phyloP scores from a whole-genome alignment of 2,113 vertebrate species.

The Lamprologus ornatipinnis region DNA sequence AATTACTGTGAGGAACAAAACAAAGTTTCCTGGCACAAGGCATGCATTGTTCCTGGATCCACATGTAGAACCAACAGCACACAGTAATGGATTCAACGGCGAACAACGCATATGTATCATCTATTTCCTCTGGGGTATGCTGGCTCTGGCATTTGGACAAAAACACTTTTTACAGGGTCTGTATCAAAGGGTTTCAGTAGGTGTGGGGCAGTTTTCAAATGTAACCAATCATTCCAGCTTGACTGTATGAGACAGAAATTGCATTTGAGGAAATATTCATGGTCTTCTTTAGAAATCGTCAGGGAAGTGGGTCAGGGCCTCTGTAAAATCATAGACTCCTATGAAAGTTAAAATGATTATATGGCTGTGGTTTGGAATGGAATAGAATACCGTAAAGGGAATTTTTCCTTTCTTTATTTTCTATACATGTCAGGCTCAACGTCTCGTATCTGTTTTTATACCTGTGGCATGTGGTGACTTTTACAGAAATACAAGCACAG shows the following conservation, averaged over 20 bases:
- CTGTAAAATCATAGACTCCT: background rate
- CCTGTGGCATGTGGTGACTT: background rate
- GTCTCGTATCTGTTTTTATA: background rate
- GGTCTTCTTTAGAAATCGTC: conserved; percentile 27
- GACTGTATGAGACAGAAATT: conserved; percentile 12
- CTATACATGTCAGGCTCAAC: background rate
- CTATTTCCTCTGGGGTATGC: conserved; percentile 7
- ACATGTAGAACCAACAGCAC: background rate
- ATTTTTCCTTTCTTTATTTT: background rate
- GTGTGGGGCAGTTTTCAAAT: conserved; percentile 28
- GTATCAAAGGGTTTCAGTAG: conserved; percentile 13
- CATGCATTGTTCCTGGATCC: background rate
- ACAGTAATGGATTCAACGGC: conserved; percentile 7
- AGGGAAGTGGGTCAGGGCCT: conserved; percentile 41
- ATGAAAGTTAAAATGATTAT: background rate
- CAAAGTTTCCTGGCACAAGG: background rate
- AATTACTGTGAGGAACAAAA: background rate
- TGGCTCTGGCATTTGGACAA: background rate
- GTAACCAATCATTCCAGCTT: conserved; percentile 5
- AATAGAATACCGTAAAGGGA: background rate
- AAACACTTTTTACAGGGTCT: conserved; percentile 13
- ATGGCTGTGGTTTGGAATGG: background rate
- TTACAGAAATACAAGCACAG: background rate
- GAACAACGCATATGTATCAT: conserved; percentile 46
- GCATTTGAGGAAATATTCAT: conserved; percentile 26